phyloP scores from a whole-genome alignment of 2,113 vertebrate genomes.

The Onychorhynchus coronatus region DNA sequence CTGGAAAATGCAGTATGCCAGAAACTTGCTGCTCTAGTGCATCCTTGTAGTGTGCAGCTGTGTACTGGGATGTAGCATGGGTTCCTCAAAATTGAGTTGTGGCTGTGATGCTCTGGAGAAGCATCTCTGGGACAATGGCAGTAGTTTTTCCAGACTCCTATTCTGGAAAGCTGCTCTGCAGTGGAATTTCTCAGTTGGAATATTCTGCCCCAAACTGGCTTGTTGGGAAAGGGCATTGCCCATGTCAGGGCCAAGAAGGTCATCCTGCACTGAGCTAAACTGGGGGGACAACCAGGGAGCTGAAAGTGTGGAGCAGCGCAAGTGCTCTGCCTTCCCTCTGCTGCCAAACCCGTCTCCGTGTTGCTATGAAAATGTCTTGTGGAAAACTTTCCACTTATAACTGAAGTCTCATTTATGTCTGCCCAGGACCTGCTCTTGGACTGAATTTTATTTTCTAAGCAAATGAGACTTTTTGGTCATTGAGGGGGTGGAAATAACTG shows the following conservation, averaged over 20 bases:
- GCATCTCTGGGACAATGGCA: neutral
- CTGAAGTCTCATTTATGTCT: neutral
- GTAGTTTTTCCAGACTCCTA: neutral
- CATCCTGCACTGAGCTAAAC: neutral
- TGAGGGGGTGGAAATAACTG: neutral
- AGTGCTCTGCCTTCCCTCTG: neutral
- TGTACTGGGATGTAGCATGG: neutral
- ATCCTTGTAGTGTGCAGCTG: neutral
- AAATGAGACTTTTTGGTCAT: neutral
- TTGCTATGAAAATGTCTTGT: neutral
- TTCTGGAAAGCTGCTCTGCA: neutral
- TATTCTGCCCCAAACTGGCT: neutral
- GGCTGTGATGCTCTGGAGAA: neutral
- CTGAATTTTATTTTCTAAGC: slow-evolving; percentile 11
- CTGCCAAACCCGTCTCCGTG: neutral
- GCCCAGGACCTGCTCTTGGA: neutral
- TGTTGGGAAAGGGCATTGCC: neutral
- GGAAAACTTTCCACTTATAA: slow-evolving; percentile 16
- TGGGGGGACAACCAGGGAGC: neutral
- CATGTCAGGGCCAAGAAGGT: neutral
- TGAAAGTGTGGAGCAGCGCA: neutral
- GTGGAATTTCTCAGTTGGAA: neutral
- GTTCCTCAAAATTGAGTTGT: neutral
- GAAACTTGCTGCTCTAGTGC: neutral
- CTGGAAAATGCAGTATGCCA: neutral